Base-by-base conservation (phyloP, 2,888 invertebrate genomes). In the Rhimphoctona megacephalus region DNA sequence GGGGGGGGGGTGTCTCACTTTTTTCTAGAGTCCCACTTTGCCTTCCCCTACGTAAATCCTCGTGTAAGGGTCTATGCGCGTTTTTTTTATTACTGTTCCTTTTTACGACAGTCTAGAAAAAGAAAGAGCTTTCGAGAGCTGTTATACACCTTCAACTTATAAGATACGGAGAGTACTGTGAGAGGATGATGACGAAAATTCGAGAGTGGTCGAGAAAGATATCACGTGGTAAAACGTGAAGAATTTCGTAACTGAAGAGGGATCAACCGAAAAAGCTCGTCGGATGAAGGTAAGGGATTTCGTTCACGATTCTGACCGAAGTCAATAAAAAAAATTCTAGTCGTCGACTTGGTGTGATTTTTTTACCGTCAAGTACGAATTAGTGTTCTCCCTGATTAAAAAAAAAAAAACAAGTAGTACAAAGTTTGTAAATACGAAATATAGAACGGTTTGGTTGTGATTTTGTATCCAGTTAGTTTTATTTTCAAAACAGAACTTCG, bases 41-140 rank as follows among this genome's bases (percentile, higher is more conserved):
- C 11, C 43, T 14, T 43, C 14, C 43, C 14, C 43, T 43, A 43
- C 43, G 43, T 43, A 43, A 43, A 43, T 43, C 43, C 11, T n/a
- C 52, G 64, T 46, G 49, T 43, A 22, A 81, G 70, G 74, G 76
- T 54, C 30, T 25, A 33, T 30, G 57, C 70, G 72, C 49, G 25
- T 30, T 74, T 81, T 81, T 67, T 83, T 86, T 83, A 83, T 81
- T 81, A 43, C 66, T 73, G 76, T 61, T 61, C 67, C 54, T 77
- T 79, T 86, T 86, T 81, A 86, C 81, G 81, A 83, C 43, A 25
- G 76, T 61, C 46, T 25, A 72, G 49, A 64, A 46, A 54, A 54
- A 36, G 49, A 79, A 73, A 22, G 66, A 64, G 43, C 77, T 54
- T 43, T 46, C 1, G 64, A 76, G 30, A 22, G 69, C 30, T 22